Conservation (phyloP, 2,113 vertebrate genomes). For the Myxocyprinus asiaticus region DNA sequence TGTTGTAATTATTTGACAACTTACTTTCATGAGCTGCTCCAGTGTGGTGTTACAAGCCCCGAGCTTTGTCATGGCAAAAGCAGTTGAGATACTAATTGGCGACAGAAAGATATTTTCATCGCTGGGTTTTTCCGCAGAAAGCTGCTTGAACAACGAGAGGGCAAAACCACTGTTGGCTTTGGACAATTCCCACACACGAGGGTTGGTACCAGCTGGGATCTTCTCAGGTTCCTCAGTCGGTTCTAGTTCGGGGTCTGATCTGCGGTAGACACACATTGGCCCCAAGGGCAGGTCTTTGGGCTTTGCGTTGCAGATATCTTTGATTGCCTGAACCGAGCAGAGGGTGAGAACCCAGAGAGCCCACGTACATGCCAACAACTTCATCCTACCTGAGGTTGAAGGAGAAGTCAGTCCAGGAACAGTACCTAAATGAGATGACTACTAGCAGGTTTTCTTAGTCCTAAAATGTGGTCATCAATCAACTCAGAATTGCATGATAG, state of each 20-base stretch:
- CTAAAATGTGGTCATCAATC: too few relatives aligned
- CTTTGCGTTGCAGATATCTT: conserved; percentile 83
- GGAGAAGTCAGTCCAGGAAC: not conserved
- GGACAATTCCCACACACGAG: conserved; percentile 91
- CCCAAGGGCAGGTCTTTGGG: conserved; percentile 83
- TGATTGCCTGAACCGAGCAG: conserved; percentile 36
- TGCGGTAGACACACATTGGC: conserved; percentile 88
- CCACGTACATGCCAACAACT: conserved; percentile 55
- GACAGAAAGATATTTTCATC: conserved; percentile 90
- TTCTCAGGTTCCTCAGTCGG: conserved; percentile 49
- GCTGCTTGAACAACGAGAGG: conserved; percentile 80
- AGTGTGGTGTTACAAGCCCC: conserved; percentile 90
- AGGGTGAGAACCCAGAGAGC: conserved; percentile 56
- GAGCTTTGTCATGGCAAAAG: conserved; percentile 95
- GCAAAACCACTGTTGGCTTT: conserved; percentile 90
- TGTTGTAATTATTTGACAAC: not conserved
- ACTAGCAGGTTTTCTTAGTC: too few relatives aligned
- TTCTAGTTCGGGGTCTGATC: conserved; percentile 56
- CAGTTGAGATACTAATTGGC: conserved; percentile 91
- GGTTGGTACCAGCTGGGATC: conserved; percentile 83
- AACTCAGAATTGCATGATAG: too few relatives aligned
- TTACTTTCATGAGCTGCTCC: conserved; percentile 90
- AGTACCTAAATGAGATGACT: too few relatives aligned
- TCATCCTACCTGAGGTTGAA: conserved; percentile 59
- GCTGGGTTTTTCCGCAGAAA: conserved; percentile 73